Conservation (phyloP, 2,888 invertebrate genomes). For the Elgonia sp. region DNA sequence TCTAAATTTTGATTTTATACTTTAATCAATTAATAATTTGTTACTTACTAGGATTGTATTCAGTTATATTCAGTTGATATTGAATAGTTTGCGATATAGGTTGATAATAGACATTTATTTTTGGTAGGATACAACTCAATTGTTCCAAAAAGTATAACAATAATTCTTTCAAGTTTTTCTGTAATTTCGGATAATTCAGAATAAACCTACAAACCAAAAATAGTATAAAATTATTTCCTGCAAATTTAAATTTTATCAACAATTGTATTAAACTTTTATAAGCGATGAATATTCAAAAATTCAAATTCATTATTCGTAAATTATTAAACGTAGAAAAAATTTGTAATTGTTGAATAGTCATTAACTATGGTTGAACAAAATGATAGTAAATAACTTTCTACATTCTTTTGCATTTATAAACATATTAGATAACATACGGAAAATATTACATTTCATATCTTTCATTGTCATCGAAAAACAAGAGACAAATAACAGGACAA, state of each 20-base stretch:
- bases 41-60: constrained; percentile 88
- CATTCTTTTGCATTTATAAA: background rate
- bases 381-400: too few relatives aligned
- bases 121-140: constrained; percentile 87
- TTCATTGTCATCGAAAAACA: too few relatives aligned
- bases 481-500: too few relatives aligned
- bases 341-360: too few relatives aligned
- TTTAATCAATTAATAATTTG: too few relatives aligned
- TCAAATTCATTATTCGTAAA: too few relatives aligned
- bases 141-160: constrained; percentile 90
- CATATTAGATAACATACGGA: background rate
- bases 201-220: constrained; percentile 88
- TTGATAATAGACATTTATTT: constrained; percentile 86
- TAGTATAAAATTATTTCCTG: background rate
- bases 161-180: constrained; percentile 89
- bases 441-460: background rate
- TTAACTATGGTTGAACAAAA: too few relatives aligned
- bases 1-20: too few relatives aligned
- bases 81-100: constrained; percentile 83
- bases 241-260: background rate
- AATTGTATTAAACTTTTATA: background rate
- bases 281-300: too few relatives aligned
- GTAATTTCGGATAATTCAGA: constrained; percentile 91
- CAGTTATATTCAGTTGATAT: constrained; percentile 90
- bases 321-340: too few relatives aligned